A percentile compares a stretch with the other conserved stretches of the same genome.
phyloP scores from a whole-genome alignment of 2,113 vertebrate species.

The Cairina moschata region DNA sequence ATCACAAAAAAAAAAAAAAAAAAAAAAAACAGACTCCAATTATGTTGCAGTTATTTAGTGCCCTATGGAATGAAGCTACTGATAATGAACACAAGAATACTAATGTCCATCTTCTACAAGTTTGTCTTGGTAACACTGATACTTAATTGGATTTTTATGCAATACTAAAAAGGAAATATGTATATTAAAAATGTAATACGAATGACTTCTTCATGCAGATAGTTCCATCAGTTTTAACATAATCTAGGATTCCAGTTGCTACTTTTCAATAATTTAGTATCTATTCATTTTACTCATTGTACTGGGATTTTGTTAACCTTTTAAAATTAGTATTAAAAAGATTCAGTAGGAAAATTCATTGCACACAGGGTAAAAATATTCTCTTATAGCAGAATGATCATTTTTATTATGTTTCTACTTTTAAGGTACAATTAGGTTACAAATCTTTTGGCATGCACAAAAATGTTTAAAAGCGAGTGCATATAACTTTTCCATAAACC shows the following conservation, averaged over 20 bases:
- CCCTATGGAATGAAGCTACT: neutral
- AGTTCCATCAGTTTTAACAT: neutral
- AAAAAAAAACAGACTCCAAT: neutral
- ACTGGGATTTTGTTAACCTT: conserved; percentile 9
- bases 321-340: neutral
- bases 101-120: neutral
- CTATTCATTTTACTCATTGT: neutral
- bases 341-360: neutral
- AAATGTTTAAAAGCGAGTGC: neutral
- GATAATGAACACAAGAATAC: neutral
- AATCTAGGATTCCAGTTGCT: neutral
- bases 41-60: neutral
- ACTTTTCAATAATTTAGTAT: neutral
- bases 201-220: neutral
- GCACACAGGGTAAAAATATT: neutral
- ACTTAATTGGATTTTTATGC: neutral
- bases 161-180: neutral
- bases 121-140: neutral
- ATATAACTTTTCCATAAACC: neutral
- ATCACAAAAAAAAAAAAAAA: neutral
- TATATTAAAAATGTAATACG: neutral
- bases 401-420: conserved; percentile 2
- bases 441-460: neutral
- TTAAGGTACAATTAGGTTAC: neutral
- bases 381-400: neutral